These are phyloP conservation scores for Trissonchulus sp. DNA, from an alignment of 2,888 invertebrate species.

Conservation along the genomic window DNA sequence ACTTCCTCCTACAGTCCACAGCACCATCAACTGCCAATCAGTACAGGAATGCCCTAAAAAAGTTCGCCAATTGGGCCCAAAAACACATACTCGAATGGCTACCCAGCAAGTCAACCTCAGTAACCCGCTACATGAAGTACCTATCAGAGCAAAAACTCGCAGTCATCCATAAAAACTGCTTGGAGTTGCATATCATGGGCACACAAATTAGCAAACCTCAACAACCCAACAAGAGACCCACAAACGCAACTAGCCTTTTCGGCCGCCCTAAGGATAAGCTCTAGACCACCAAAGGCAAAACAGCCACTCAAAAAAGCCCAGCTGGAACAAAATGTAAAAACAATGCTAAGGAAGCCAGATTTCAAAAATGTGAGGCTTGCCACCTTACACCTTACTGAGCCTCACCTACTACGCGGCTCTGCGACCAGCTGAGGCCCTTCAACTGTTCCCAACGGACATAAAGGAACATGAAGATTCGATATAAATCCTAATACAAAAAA, in stretches of 20 bases:
- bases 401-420: background rate
- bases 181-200: slow-evolving; percentile 6
- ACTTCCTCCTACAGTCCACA: background rate
- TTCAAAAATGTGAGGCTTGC: background rate
- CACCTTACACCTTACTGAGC: background rate
- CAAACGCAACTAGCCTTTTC: background rate
- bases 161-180: background rate
- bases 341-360: no score
- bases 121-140: background rate
- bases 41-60: background rate
- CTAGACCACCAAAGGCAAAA: background rate
- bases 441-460: background rate
- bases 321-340: background rate
- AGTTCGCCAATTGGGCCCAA: background rate
- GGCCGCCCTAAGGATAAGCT: background rate
- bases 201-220: background rate
- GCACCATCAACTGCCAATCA: background rate
- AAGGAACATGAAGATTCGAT: background rate
- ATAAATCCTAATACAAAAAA: background rate
- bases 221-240: background rate
- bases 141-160: background rate
- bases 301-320: background rate
- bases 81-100: background rate
- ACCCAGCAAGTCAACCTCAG: background rate
- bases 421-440: background rate